phyloP scores from a whole-genome alignment of 2,797 vertebrate genomes.

The Sus cebifrons region DNA sequence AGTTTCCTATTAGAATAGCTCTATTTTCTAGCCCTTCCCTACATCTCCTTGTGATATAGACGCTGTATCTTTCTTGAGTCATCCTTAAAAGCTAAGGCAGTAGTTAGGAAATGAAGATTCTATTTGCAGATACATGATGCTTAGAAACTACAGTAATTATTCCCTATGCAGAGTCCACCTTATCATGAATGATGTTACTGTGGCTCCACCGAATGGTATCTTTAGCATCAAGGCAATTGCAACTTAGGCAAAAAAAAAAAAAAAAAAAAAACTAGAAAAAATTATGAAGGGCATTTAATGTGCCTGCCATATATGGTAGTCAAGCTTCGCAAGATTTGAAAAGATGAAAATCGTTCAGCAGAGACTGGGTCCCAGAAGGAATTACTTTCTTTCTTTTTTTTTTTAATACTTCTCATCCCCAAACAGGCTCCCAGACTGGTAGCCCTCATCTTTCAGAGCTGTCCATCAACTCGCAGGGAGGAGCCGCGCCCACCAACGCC shows the following conservation, averaged over 20 bases:
- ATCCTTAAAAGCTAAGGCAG: constrained; percentile 75
- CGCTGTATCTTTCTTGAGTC: constrained; percentile 70
- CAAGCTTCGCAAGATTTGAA: neutral
- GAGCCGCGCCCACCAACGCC: constrained; percentile 92
- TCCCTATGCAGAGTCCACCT: constrained; percentile 31
- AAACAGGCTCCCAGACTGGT: constrained; percentile 93
- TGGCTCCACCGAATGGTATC: neutral
- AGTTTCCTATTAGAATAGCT: constrained; percentile 83
- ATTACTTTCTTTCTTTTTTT: constrained; percentile 76
- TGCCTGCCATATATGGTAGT: neutral
- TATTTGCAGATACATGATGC: neutral
- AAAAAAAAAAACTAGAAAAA: neutral
- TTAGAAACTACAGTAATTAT: constrained; percentile 21
- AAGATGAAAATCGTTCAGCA: neutral
- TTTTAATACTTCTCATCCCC: constrained; percentile 82
- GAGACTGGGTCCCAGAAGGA: constrained; percentile 60
- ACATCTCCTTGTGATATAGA: constrained; percentile 81
- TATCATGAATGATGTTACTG: neutral
- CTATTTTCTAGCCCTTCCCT: constrained; percentile 73
- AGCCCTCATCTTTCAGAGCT: constrained; percentile 95
- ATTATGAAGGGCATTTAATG: neutral
- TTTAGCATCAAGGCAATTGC: neutral
- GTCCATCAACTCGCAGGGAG: constrained; percentile 93
- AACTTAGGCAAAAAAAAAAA: neutral
- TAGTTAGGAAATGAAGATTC: constrained; percentile 53